Percentiles rank a stretch among this genome's conserved stretches.
These are phyloP conservation scores for Scomberomorus guttatus DNA, from an alignment of 2,797 vertebrate species.

Conservation along the genomic window DNA sequence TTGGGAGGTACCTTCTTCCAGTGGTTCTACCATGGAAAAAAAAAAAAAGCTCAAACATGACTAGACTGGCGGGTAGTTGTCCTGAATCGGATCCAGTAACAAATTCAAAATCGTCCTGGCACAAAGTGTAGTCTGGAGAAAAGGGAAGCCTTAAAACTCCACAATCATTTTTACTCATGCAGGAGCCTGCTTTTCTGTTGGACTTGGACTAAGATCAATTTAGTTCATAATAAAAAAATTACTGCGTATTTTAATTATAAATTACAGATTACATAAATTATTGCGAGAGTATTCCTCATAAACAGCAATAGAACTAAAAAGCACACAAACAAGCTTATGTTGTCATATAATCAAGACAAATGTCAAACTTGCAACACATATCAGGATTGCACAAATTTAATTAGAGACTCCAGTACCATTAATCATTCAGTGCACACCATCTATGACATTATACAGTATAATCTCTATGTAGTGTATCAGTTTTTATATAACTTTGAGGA, in stretches of 20 bases:
- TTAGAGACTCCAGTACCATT: slow-evolving; percentile 47
- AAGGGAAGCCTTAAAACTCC: slow-evolving; percentile 30
- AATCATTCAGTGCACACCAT: slow-evolving; percentile 35
- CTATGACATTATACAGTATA: slow-evolving; percentile 36
- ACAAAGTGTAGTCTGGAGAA: slow-evolving; percentile 51
- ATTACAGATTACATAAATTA: slow-evolving; percentile 17
- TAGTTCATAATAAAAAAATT: slow-evolving; percentile 18
- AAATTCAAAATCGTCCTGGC: slow-evolving; percentile 57
- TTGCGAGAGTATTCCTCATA: background rate
- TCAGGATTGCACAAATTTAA: slow-evolving; percentile 70
- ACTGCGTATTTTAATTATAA: slow-evolving; percentile 40
- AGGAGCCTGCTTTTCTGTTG: slow-evolving; percentile 48
- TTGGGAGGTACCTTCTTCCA: slow-evolving; percentile 45
- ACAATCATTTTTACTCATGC: slow-evolving; percentile 37
- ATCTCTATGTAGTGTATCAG: slow-evolving; percentile 46
- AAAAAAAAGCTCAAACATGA: slow-evolving; percentile 64
- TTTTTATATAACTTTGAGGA: slow-evolving; percentile 14
- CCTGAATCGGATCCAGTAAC: slow-evolving; percentile 63
- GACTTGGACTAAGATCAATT: slow-evolving; percentile 51
- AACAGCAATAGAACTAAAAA: slow-evolving; percentile 38
- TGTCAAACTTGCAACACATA: slow-evolving; percentile 25
- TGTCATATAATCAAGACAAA: slow-evolving; percentile 17
- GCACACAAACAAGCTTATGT: slow-evolving; percentile 25
- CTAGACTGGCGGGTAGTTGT: slow-evolving; percentile 50
- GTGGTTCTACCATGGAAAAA: slow-evolving; percentile 1